These are phyloP conservation scores for Emmelina monodactyla DNA, from an alignment of 2,888 invertebrate species.

Conservation along the genomic window DNA sequence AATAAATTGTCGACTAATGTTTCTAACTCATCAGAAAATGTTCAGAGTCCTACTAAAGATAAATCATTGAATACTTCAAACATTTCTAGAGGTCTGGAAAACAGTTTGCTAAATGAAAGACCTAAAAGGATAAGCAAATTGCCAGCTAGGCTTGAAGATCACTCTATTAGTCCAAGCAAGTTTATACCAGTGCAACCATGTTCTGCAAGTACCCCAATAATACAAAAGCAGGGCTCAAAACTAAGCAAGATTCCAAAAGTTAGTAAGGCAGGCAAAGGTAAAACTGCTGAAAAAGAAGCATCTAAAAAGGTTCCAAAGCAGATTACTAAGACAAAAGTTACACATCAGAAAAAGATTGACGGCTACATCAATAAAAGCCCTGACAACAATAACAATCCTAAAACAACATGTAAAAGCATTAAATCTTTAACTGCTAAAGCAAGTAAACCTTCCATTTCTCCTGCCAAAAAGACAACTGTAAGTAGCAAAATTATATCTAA, in stretches of 20 bases:
- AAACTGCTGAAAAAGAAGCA: constrained; percentile 1
- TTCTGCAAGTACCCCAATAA: constrained; percentile 40
- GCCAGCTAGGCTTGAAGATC: constrained; percentile 43
- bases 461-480: no score
- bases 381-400: constrained; percentile 4
- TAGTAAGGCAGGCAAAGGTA: background rate
- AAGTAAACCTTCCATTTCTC: no score
- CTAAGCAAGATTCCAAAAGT: constrained; percentile 3
- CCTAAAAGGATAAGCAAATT: constrained; percentile 40
- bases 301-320: constrained; percentile 8
- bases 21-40: constrained; percentile 22
- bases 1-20: constrained; percentile 25
- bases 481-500: no score
- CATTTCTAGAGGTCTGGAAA: constrained; percentile 22
- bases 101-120: constrained; percentile 27
- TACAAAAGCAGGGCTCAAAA: constrained; percentile 11
- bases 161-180: constrained; percentile 41
- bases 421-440: no score
- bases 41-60: constrained; percentile 12
- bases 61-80: constrained; percentile 29
- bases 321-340: constrained; percentile 10
- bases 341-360: background rate
- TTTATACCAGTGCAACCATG: constrained; percentile 35
- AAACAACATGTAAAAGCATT: constrained; percentile 5
- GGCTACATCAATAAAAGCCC: background rate